phyloP scores from a whole-genome alignment of 2,888 invertebrate species.

The Tubiluchus corallicola region DNA sequence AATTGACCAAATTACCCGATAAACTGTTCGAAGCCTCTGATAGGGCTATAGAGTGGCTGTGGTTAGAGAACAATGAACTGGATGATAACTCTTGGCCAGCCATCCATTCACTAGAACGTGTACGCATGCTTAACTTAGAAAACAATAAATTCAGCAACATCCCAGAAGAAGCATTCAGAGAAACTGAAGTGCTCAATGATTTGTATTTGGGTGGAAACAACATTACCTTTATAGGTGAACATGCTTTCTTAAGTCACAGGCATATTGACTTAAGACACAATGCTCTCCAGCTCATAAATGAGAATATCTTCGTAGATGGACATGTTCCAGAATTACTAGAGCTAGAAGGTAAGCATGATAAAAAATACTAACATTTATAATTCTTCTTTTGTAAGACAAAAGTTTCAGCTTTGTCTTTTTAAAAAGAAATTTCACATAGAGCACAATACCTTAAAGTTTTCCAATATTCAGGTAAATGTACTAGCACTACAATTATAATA shows the following conservation, averaged over 20 bases:
- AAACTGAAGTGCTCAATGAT: background rate
- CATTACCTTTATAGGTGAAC: background rate
- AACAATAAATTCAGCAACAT: background rate
- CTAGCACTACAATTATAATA: too few species aligned
- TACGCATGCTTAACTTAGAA: background rate
- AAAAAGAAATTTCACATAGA: too few species aligned
- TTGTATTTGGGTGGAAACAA: background rate
- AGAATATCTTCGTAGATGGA: background rate
- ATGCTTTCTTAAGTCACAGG: background rate
- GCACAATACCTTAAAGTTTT: too few species aligned
- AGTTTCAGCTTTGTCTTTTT: too few species aligned
- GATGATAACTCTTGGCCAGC: background rate
- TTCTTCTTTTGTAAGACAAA: too few species aligned
- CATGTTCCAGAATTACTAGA: background rate
- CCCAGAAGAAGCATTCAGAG: background rate
- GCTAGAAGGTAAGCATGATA: background rate
- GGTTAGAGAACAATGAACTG: background rate
- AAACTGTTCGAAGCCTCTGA: background rate
- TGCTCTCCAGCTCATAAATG: background rate
- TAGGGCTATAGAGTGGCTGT: background rate
- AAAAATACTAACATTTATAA: too few species aligned
- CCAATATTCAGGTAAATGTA: too few species aligned
- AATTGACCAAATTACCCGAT: background rate
- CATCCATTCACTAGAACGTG: background rate
- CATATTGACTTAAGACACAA: slow-evolving; percentile 1